phyloP scores from a whole-genome alignment of 1,140 invertebrate genomes.

The Nephotettix cincticeps region DNA sequence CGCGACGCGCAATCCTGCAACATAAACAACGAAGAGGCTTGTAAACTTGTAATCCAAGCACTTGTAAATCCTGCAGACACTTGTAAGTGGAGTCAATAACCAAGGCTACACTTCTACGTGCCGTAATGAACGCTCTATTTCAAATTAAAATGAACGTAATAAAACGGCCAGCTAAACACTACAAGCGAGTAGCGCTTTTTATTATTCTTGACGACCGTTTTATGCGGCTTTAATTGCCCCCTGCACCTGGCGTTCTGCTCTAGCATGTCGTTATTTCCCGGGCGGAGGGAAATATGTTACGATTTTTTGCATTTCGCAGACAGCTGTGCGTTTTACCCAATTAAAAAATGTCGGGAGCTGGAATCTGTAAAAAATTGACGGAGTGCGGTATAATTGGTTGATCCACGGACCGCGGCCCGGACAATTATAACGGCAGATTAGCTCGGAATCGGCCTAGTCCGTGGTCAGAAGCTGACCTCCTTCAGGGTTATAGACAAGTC shows the following conservation, averaged over 20 bases:
- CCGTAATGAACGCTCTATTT: slow-evolving; percentile 6
- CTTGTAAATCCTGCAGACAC: too few relatives aligned
- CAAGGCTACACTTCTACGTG: background rate
- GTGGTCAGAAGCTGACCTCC: too few relatives aligned
- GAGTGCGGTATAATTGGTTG: background rate
- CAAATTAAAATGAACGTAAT: slow-evolving; percentile 1
- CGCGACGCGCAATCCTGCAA: too few relatives aligned
- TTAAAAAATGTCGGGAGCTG: background rate
- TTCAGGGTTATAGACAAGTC: too few relatives aligned
- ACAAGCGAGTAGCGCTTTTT: background rate
- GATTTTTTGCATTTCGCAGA: background rate
- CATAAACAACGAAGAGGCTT: too few relatives aligned
- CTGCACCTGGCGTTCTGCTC: background rate
- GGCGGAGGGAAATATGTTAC: background rate
- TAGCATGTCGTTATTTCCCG: background rate
- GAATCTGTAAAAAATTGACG: background rate
- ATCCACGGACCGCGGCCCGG: background rate
- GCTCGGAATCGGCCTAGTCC: too few relatives aligned
- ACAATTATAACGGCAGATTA: too few relatives aligned
- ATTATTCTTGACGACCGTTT: background rate
- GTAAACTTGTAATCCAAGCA: too few relatives aligned
- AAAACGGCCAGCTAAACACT: background rate
- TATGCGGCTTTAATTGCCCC: background rate
- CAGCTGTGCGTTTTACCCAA: background rate
- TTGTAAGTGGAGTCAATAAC: background rate